These are phyloP conservation scores for Crambe crambe DNA, from an alignment of 37 sponge, comb jelly and placozoan species.

Conservation along the genomic window DNA sequence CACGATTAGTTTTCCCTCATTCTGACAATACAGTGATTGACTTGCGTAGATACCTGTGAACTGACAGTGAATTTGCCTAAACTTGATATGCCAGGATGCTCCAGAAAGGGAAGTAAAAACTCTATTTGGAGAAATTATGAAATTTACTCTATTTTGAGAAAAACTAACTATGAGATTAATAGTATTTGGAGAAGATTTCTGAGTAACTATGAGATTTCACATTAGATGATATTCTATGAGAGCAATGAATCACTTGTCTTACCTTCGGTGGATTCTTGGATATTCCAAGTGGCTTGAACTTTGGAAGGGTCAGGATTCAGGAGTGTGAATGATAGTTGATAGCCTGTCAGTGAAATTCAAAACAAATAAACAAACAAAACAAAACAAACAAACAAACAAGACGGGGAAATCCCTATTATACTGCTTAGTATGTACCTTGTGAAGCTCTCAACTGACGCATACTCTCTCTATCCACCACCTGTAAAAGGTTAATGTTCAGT, in stretches of 20 bases:
- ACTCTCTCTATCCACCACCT: constrained; percentile 36
- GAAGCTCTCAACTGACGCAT: constrained; percentile 56
- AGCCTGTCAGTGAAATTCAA: constrained; percentile 39
- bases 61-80: constrained; percentile 72
- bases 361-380: neutral
- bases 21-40: neutral
- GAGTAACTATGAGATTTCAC: too few relatives aligned
- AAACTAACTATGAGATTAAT: neutral
- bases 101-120: constrained; percentile 63
- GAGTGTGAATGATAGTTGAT: constrained; percentile 74
- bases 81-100: constrained; percentile 30
- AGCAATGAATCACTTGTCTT: too few relatives aligned
- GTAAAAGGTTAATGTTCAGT: neutral
- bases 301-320: constrained; percentile 68
- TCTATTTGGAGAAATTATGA: constrained; percentile 26
- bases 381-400: neutral
- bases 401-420: neutral
- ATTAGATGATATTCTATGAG: too few relatives aligned
- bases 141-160: neutral
- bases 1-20: neutral
- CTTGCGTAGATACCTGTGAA: constrained; percentile 66
- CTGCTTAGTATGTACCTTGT: constrained; percentile 20
- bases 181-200: too few relatives aligned
- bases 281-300: constrained; percentile 61
- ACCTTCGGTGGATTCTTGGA: constrained; percentile 63